Evolutionary conservation across 1,140 invertebrate genomes (phyloP), one percentile per base, ranked within the genome.

Genomic region (Oryctes rhinoceros): DNA sequence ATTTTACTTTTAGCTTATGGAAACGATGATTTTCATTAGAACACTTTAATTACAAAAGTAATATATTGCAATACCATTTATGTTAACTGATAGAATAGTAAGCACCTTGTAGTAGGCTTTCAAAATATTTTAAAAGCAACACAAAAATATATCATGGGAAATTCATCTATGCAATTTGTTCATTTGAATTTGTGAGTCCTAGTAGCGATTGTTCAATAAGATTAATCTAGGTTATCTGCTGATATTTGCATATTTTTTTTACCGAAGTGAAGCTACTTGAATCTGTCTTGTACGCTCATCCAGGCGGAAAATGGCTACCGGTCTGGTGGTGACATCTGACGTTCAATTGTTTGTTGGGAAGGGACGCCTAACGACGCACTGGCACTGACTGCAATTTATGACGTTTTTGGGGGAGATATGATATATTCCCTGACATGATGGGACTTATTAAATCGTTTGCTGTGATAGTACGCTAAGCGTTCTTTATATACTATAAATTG

Each of bases 301-400:
- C 83, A 84, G 79, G 83, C 83, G 80, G 84, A 86, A 87, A 87
- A 87, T 86, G 83, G 85, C 83, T 82, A 83, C 81, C 81, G 84
- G 84, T 82, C 86, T 87, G 86, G 81, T 83, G 85, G 80, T 86
- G 86, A 86, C 86, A 85, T 86, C 81, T 81, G 85, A 86, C 83
- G 85, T 83, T 84, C 84, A 83, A 84, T 85, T 85, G 85, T 85
- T 84, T 85, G 82, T 74, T 39, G 77, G 80, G 13, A n/a, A 77
- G 76, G 82, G 80, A 76, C 44, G 79, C 81, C 62, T 81, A 81
- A 80, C 83, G 80, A 77, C 80, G 79, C 80, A 67, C 78, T 71
- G 86, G 79, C 80, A 77, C 83, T 86, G 86, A 87, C 86, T 87
- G 81, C 81, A 82, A 87, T 87, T 87, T 87, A 87, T 86, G 85